Percentiles rank a stretch among this genome's conserved stretches.
Conservation (phyloP, 2,888 invertebrate genomes). For the Trimorus sp. region DNA sequence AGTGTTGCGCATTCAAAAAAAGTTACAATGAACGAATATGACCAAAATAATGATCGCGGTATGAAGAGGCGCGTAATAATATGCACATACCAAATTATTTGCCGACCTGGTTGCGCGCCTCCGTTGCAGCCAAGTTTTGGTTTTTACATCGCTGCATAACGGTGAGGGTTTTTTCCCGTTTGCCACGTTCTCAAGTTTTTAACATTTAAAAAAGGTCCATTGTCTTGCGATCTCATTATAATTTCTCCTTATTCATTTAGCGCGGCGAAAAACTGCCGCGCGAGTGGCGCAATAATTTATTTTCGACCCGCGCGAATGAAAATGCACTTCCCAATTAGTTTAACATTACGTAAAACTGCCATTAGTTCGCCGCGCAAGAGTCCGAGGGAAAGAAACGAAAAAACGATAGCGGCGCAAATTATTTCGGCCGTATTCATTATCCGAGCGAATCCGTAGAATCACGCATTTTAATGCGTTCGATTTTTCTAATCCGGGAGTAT, state of each 20-base stretch:
- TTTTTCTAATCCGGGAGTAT: too few species aligned
- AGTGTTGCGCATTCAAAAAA: constrained; percentile 5
- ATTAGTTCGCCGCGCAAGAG: constrained; percentile 8
- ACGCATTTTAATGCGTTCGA: too few species aligned
- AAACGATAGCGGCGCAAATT: constrained; percentile 12
- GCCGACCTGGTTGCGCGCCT: constrained; percentile 34
- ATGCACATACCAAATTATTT: constrained; percentile 41
- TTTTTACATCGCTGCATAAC: constrained; percentile 31
- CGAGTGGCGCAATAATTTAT: constrained; percentile 45
- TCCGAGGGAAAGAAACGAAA: not conserved
- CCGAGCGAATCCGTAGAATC: too few species aligned
- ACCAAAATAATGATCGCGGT: constrained; percentile 28
- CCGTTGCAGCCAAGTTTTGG: constrained; percentile 39
- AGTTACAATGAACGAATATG: constrained; percentile 18
- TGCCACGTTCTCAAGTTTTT: constrained; percentile 53
- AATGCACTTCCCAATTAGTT: constrained; percentile 51
- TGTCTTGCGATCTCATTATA: constrained; percentile 52
- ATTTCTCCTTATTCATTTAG: constrained; percentile 52
- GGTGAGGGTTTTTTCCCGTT: constrained; percentile 34
- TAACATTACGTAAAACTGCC: constrained; percentile 33
- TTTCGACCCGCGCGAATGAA: constrained; percentile 24
- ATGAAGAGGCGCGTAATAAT: constrained; percentile 41
- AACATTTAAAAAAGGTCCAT: constrained; percentile 54
- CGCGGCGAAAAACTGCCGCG: constrained; percentile 6
- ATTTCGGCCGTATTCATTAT: constrained; percentile 10